phyloP scores from a whole-genome alignment of 2,797 vertebrate species.

The Megaceryle alcyon region DNA sequence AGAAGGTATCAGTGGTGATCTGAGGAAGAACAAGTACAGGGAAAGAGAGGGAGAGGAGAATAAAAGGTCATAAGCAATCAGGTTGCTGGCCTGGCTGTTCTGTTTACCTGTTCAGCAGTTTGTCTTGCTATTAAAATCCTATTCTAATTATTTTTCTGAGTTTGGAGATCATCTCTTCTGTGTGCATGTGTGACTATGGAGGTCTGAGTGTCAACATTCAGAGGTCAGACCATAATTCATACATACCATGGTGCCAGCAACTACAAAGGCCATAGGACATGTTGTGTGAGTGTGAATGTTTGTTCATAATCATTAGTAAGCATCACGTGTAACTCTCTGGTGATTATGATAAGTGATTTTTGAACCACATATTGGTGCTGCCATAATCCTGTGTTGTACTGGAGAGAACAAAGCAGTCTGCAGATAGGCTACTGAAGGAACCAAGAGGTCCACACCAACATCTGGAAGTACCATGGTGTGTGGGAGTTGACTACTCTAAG shows the following conservation, averaged over 20 bases:
- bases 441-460: not conserved
- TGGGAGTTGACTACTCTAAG: not conserved
- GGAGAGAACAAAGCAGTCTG: not conserved
- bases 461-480: not conserved
- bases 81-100: no score
- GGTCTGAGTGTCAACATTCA: not conserved
- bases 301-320: not conserved
- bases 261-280: not conserved
- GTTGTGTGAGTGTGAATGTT: not conserved
- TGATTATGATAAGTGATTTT: not conserved
- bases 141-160: not conserved
- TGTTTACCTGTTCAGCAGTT: not conserved
- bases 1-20: fast-evolving
- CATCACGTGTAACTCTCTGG: not conserved
- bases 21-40: not conserved
- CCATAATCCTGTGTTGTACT: not conserved
- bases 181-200: not conserved
- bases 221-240: not conserved
- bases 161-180: not conserved
- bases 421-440: not conserved
- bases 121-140: not conserved
- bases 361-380: not conserved
- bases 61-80: not conserved
- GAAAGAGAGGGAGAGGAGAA: not conserved
- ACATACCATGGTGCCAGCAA: not conserved